phyloP scores from a whole-genome alignment of 2,797 vertebrate genomes.

The Tenualosa thibaudeaui region DNA sequence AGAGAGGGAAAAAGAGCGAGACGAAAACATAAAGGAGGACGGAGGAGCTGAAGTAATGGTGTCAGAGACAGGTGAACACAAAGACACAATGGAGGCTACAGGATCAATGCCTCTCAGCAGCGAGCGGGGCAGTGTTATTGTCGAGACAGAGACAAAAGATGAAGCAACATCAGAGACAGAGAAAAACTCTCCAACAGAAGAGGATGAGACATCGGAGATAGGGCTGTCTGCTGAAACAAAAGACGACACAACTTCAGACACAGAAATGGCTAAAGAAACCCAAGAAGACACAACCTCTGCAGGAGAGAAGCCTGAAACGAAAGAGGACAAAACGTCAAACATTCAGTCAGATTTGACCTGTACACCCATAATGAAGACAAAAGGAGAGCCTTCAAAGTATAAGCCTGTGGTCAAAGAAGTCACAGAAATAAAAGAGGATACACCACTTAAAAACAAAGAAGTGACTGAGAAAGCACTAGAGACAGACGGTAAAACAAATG shows the following conservation, averaged over 20 bases:
- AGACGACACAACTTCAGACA: slow-evolving; percentile 26
- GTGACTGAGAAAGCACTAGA: neutral
- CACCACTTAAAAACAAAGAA: slow-evolving; percentile 11
- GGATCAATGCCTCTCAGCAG: neutral
- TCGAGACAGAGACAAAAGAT: slow-evolving; percentile 32
- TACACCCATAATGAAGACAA: neutral
- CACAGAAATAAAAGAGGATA: neutral
- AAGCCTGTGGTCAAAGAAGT: slow-evolving; percentile 28
- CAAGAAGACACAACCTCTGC: neutral
- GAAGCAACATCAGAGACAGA: neutral
- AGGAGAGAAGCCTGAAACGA: neutral
- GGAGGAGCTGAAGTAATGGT: neutral
- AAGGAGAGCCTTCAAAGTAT: neutral
- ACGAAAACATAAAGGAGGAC: neutral
- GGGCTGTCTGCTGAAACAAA: slow-evolving; percentile 36
- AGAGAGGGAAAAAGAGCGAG: neutral
- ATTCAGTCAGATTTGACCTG: neutral
- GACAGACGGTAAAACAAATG: neutral
- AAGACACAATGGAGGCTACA: neutral
- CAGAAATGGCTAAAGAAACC: slow-evolving; percentile 9
- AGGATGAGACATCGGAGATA: slow-evolving; percentile 6
- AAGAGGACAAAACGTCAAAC: neutral
- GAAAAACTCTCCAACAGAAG: slow-evolving; percentile 41
- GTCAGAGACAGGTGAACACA: neutral
- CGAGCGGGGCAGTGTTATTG: neutral